Evolutionary conservation across 2,888 invertebrate genomes (phyloP), one percentile per base, ranked within the genome.

Genomic region (Nebria salina): DNA sequence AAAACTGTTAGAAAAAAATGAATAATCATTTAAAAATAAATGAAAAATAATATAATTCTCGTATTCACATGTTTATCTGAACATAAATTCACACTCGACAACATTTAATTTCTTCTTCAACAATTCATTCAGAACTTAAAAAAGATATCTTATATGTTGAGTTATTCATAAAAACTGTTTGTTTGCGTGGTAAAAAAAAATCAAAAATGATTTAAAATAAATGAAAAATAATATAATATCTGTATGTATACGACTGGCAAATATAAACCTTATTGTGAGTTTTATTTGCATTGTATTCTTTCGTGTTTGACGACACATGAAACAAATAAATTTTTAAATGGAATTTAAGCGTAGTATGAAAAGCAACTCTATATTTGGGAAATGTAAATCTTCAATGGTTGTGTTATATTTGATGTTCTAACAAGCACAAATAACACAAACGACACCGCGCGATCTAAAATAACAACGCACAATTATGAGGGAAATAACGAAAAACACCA

Each of bases 231-330:
- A 13, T 8, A 54, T 3, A n/a, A 13, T 8, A 54, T 3, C 8
- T 7, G 13, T 4, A 70, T 70, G 34, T 70, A 26, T 70, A 70
- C 70, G 25, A 15, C 13, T 25, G 70, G 7, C 20, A 70, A 70
- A 15, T 70, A 70, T 26, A 26, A 70, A 34, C 25, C 70, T 70
- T 13, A 70, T 70, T 26, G 25, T 25, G 15, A 13, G 25, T 13
- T 70, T n/a, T 70, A 20, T 66, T 66, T 70, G 34, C 70, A 26
- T 25, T 70, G 70, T 70, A 70, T 25, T 70, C 25, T 70, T 70
- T 70, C 15, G 20, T 70, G 70, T 70, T 70, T n/a, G 54, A 7
- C 15, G 7, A 70, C 34, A 70, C 25, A 25, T 70, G 15, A 70
- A 70, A 70, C 70, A 26, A 70, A 70, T 70, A 70, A 25, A 34